A percentile compares a stretch with the other conserved stretches of the same genome.
phyloP scores from a whole-genome alignment of 2,113 vertebrate genomes.

The Columba janthina region DNA sequence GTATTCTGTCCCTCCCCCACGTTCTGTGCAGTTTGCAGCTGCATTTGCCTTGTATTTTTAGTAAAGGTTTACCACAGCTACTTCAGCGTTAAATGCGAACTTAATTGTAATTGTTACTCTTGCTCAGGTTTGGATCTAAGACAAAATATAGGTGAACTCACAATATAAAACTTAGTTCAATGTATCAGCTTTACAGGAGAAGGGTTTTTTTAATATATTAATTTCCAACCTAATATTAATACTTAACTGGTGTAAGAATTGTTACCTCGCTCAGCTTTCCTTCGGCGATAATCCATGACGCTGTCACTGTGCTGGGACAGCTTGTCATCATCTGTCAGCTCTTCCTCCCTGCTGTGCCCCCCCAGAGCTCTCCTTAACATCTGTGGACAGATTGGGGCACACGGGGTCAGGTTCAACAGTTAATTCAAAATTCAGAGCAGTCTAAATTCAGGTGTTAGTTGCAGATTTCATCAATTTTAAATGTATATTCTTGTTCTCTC shows the following conservation, averaged over 20 bases:
- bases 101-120: neutral
- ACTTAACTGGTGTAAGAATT: neutral
- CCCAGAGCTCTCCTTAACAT: conserved; percentile 88
- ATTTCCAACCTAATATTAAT: neutral
- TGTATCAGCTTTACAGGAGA: neutral
- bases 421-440: neutral
- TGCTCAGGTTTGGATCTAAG: neutral
- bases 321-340: conserved; percentile 77
- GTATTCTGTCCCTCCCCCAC: neutral
- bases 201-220: neutral
- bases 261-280: conserved; percentile 75
- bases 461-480: neutral
- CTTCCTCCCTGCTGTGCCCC: conserved; percentile 56
- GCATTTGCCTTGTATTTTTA: neutral
- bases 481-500: neutral
- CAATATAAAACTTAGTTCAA: neutral
- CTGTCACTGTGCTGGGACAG: conserved; percentile 87
- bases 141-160: neutral
- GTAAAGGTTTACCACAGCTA: neutral
- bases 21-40: neutral
- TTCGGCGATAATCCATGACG: conserved; percentile 74
- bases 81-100: neutral
- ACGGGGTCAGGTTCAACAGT: neutral
- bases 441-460: neutral
- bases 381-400: conserved; percentile 45